These are phyloP conservation scores for Lottia scabra DNA, from an alignment of 2,888 invertebrate genomes.

Conservation along the genomic window DNA sequence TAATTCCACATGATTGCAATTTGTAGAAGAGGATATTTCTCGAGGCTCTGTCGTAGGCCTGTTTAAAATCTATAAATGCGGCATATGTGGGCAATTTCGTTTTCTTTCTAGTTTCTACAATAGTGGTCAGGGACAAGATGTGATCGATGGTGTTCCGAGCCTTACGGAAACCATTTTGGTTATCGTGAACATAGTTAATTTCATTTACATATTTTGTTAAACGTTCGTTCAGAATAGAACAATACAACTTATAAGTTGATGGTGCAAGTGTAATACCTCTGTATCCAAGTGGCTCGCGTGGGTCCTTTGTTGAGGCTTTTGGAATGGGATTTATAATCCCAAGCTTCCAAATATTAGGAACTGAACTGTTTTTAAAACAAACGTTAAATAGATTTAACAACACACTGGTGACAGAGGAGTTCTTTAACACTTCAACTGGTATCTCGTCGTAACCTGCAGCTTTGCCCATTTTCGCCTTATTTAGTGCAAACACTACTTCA, in stretches of 20 bases:
- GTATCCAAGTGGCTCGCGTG: conserved; percentile 19
- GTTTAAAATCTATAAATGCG: conserved; percentile 9
- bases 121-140: conserved; percentile 17
- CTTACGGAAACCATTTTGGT: conserved; percentile 29
- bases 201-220: conserved; percentile 15
- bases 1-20: background rate
- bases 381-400: conserved; percentile 20
- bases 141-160: conserved; percentile 21
- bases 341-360: conserved; percentile 20
- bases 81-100: background rate
- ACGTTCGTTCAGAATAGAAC: conserved; percentile 25
- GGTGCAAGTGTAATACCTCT: conserved; percentile 24
- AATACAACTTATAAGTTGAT: conserved; percentile 27
- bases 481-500: background rate
- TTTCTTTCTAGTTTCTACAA: conserved; percentile 7
- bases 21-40: background rate
- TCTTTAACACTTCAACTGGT: conserved; percentile 1
- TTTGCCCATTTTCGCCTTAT: background rate
- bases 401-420: background rate
- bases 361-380: conserved; percentile 22
- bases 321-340: conserved; percentile 24
- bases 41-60: background rate
- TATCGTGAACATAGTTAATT: conserved; percentile 21
- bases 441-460: conserved; percentile 2
- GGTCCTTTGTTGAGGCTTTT: conserved; percentile 19